Evolutionary conservation across 2,113 vertebrate genomes (phyloP), one percentile per base, ranked within the genome.

Genomic region (Recurvirostra avosetta): DNA sequence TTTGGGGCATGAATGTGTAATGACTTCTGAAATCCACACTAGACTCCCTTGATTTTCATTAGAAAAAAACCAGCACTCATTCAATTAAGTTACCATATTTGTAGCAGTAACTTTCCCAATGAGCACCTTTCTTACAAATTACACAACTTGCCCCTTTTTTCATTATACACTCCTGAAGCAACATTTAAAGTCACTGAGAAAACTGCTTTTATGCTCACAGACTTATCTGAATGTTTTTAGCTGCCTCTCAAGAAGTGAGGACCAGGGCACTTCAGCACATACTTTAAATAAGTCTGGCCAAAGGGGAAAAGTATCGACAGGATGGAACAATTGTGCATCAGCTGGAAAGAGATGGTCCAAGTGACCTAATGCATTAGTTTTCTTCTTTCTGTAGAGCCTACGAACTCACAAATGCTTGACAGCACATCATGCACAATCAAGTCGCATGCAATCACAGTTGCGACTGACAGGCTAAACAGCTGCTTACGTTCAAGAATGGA

Each of bases 51-150:
- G 21, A 50, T 53, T 73, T 41, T 43, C 36, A 23, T 23, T 20
- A 38, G 27, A 10, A 36, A 52, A 72, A 27, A 15, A 27, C 0
- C 16, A 74, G 36, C 50, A 12, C 19, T 41, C 6, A 0, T 23
- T 36, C 27, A 38, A 34, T 16, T 17, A 34, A 58, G 29, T 43
- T 18, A n/a, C 4, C 8, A 0, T 20, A 45, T 26, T 53, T 38
- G 15, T 8, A 92, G 72, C 82, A 76, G 34, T 5, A 52, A 45
- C 21, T 8, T 17, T 58, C 59, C 17, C 58, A 34, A 23, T 5
- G n/a, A 90, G 38, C 36, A 9, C 30, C 58, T n/a, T 29, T 63
- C 79, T 71, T 21, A 49, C 29, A 29, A 26, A 40, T 10, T 3
- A 17, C 29, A 26, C 36, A 36, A 4, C 2, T 15, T 5, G 4